phyloP scores from a whole-genome alignment of 2,797 vertebrate genomes.

The Periparus ater region DNA sequence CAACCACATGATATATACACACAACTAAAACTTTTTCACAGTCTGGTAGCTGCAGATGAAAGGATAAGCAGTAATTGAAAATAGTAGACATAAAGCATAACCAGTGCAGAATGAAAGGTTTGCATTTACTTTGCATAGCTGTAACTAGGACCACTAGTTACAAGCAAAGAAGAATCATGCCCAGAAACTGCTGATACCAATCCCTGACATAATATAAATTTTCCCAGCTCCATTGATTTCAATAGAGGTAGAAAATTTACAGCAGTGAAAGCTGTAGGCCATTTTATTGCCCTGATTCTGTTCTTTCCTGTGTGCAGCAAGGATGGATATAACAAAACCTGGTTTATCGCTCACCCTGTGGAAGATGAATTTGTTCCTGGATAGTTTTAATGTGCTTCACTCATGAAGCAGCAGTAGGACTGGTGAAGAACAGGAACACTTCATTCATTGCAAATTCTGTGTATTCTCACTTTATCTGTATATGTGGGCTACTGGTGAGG shows the following conservation, averaged over 20 bases:
- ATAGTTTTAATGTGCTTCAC: background rate
- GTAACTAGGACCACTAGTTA: background rate
- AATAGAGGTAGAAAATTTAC: background rate
- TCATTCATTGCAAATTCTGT: background rate
- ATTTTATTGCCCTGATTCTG: background rate
- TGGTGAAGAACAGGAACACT: background rate
- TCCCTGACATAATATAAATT: background rate
- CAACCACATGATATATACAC: background rate
- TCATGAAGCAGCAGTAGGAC: background rate
- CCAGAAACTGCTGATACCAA: background rate
- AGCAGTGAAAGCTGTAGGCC: background rate
- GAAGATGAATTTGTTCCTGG: background rate
- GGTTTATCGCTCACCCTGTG: background rate
- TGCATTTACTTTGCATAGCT: background rate
- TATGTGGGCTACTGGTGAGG: background rate
- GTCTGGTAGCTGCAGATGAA: background rate
- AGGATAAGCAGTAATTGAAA: conserved; percentile 24
- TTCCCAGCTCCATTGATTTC: background rate
- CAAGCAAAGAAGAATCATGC: background rate
- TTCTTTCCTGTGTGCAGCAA: background rate
- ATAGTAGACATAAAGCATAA: conserved; percentile 1
- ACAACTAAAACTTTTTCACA: background rate
- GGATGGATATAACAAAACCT: background rate
- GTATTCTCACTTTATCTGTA: background rate
- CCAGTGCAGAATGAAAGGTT: background rate